Conservation (phyloP, 2,113 vertebrate species). For the Patagioenas fasciata region DNA sequence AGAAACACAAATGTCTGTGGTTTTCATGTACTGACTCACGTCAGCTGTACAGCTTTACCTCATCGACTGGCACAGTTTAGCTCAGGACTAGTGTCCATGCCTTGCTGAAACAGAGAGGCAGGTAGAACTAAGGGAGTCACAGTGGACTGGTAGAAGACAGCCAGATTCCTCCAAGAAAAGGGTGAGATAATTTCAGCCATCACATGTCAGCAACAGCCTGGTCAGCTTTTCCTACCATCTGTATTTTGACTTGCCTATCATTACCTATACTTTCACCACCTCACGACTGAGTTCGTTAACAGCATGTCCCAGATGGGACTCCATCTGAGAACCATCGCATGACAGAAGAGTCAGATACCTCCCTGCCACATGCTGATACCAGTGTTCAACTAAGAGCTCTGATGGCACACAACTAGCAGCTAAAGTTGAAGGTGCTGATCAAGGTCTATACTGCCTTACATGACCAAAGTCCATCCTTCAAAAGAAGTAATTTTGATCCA, state of each 20-base stretch:
- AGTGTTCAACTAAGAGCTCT: neutral
- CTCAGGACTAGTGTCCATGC: neutral
- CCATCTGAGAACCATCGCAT: neutral
- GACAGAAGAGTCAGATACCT: neutral
- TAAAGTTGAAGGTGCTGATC: neutral
- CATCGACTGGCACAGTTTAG: neutral
- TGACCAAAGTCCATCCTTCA: neutral
- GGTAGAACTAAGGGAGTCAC: neutral
- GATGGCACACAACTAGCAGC: neutral
- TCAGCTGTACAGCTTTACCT: neutral
- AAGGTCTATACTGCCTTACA: neutral
- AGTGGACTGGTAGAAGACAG: neutral
- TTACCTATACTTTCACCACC: constrained; percentile 4
- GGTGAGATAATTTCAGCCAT: neutral
- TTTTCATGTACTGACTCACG: neutral
- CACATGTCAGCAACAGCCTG: neutral
- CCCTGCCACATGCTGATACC: neutral
- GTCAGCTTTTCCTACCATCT: neutral
- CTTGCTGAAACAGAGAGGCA: neutral
- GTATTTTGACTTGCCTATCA: neutral
- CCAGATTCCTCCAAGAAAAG: neutral
- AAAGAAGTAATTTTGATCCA: neutral
- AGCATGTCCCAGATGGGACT: neutral
- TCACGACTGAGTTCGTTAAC: neutral
- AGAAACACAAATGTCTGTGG: neutral